Base-by-base conservation (phyloP, 2,888 invertebrate genomes). In the Dryobota labecula region DNA sequence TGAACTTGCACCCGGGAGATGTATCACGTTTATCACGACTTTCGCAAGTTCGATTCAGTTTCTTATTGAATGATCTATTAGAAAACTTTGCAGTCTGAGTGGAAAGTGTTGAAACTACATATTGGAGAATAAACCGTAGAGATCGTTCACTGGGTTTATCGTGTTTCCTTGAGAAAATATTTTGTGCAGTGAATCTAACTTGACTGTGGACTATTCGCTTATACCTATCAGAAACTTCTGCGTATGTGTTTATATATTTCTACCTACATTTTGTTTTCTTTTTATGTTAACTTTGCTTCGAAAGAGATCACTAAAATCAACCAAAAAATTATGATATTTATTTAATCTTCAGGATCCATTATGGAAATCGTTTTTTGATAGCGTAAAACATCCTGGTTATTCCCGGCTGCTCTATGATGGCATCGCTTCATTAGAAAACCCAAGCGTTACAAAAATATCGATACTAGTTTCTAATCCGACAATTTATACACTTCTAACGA, bases 41-140 rank as follows among this genome's bases (percentile, higher is more conserved):
- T 63, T 81, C 68, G 27, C 36, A 24, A 73, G n/a, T 73, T 61
- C 65, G 47, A 91, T 89, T 38, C 82, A 87, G 79, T 70, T 75
- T 75, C 66, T 70, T 60, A 78, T 70, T 70, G 70, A 38, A 89
- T 88, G 73, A 77, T 80, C 78, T 77, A 82, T 82, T 57, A 38
- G 68, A 43, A 58, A 74, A 77, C 41, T 65, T 73, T 2, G 47
- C 51, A 56, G 56, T 60, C 45, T 51, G 20, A 64, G 61, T 45
- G 27, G 38, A 49, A 65, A 63, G 65, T 62, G 64, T 57, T 68
- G 67, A 49, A 62, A 77, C 60, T 57, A 61, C n/a, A 27, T 68
- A 79, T 62, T 56, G 56, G 51, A 47, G n/a, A 76, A 79, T 60
- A 76, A 58, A 51, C 33, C 53, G 27, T 33, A 41, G 24, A 33